Conservation (phyloP, 2,797 vertebrate species). For the Argentina silus region DNA sequence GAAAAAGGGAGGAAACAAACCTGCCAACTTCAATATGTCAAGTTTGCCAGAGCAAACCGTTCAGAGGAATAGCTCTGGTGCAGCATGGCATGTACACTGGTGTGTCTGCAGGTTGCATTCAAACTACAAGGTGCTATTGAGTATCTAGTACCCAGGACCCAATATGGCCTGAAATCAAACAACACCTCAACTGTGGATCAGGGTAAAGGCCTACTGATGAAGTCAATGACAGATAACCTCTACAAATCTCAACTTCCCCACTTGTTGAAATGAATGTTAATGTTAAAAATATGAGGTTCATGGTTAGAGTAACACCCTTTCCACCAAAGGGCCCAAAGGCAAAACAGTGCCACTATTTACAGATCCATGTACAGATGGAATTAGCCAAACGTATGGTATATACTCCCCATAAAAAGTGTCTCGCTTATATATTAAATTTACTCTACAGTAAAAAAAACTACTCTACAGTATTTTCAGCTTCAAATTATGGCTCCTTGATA, state of each 20-base stretch:
- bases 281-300: not conserved
- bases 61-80: constrained; percentile 53
- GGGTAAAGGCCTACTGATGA: not conserved
- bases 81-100: constrained; percentile 78
- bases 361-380: not conserved
- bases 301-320: not conserved
- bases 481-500: no score
- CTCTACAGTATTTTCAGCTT: no score
- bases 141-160: not conserved
- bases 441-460: no score
- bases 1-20: constrained; percentile 82
- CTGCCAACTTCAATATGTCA: constrained; percentile 84
- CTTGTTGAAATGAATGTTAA: not conserved
- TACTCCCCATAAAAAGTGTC: no score
- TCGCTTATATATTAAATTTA: no score
- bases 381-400: not conserved
- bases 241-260: not conserved
- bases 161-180: not conserved
- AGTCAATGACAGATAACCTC: not conserved
- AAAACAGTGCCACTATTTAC: not conserved
- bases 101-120: constrained; percentile 60
- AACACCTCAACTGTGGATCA: not conserved
- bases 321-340: not conserved
- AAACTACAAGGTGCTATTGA: not conserved
- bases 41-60: constrained; percentile 68